These are phyloP conservation scores for Sarcophaga carnaria DNA, from an alignment of 2,888 invertebrate species.

Conservation along the genomic window DNA sequence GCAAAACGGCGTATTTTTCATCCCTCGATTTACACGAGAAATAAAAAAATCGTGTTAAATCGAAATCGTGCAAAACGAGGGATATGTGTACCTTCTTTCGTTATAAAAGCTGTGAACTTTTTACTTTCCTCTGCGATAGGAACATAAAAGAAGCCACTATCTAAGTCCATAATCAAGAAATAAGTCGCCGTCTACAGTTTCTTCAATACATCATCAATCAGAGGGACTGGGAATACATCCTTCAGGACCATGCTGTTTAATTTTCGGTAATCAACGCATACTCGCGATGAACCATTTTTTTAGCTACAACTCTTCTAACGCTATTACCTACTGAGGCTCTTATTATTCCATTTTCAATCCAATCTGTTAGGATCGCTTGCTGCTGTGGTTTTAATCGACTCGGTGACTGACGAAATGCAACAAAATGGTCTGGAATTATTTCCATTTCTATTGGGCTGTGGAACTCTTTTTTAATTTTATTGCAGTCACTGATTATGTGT, in stretches of 20 bases:
- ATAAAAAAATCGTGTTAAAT: too few relatives aligned
- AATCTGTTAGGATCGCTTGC: slow-evolving; percentile 45
- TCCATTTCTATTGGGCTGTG: slow-evolving; percentile 53
- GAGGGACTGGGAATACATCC: slow-evolving; percentile 61
- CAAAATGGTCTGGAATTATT: slow-evolving; percentile 48
- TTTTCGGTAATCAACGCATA: slow-evolving; percentile 71
- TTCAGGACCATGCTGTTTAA: slow-evolving; percentile 63
- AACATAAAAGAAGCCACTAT: too few relatives aligned
- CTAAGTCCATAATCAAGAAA: slow-evolving; percentile 44
- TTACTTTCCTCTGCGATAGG: too few relatives aligned
- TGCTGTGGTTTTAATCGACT: slow-evolving; percentile 42
- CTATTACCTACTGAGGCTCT: slow-evolving; percentile 63
- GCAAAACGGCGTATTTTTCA: too few relatives aligned
- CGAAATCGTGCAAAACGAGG: too few relatives aligned
- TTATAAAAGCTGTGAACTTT: too few relatives aligned
- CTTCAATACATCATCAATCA: slow-evolving; percentile 59
- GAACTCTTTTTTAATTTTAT: slow-evolving; percentile 8
- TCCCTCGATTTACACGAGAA: too few relatives aligned
- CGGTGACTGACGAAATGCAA: slow-evolving; percentile 34
- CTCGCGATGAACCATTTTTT: slow-evolving; percentile 69
- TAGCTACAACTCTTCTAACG: slow-evolving; percentile 72
- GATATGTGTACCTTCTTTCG: too few relatives aligned
- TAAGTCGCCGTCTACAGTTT: slow-evolving; percentile 52
- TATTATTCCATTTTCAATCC: slow-evolving; percentile 54
- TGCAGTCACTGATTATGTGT: slow-evolving; percentile 6